Conservation (phyloP, 2,888 invertebrate species). For the Cecidostiba fungosa region DNA sequence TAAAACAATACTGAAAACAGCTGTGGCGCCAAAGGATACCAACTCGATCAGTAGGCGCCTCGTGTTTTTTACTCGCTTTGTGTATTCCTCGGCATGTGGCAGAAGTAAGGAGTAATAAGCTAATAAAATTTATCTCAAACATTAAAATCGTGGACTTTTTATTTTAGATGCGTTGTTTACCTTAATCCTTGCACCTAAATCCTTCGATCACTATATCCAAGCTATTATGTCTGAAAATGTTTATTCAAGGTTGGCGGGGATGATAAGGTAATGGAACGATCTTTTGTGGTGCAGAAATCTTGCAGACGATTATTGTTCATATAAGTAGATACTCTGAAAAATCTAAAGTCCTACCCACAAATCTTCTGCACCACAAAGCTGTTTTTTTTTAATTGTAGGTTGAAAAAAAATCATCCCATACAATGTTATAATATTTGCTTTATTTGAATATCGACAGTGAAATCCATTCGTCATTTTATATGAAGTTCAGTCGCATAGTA, state of each 20-base stretch:
- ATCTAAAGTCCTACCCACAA: constrained; percentile 29
- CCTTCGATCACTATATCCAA: not conserved
- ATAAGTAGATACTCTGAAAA: constrained; percentile 53
- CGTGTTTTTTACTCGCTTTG: constrained; percentile 76
- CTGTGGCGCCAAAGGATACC: constrained; percentile 52
- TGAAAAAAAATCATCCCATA: constrained; percentile 22
- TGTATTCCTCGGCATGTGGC: constrained; percentile 74
- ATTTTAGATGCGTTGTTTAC: not conserved
- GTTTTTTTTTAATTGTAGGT: not conserved
- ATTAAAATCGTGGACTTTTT: constrained; percentile 33
- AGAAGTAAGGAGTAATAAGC: constrained; percentile 67
- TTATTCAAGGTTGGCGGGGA: not conserved
- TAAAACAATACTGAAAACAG: constrained; percentile 54
- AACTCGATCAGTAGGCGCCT: constrained; percentile 59
- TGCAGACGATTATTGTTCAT: not conserved
- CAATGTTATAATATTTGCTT: constrained; percentile 21
- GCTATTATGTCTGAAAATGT: too few relatives aligned
- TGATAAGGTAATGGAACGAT: not conserved
- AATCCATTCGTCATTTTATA: constrained; percentile 16
- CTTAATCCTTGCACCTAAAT: not conserved
- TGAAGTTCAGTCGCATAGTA: constrained; percentile 10
- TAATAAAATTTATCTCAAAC: constrained; percentile 71
- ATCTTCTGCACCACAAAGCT: constrained; percentile 17
- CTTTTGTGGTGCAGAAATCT: constrained; percentile 25
- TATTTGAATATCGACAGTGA: constrained; percentile 26